Evolutionary conservation across 2,113 vertebrate genomes (phyloP).

Genomic region (Melanocharis versteri): DNA sequence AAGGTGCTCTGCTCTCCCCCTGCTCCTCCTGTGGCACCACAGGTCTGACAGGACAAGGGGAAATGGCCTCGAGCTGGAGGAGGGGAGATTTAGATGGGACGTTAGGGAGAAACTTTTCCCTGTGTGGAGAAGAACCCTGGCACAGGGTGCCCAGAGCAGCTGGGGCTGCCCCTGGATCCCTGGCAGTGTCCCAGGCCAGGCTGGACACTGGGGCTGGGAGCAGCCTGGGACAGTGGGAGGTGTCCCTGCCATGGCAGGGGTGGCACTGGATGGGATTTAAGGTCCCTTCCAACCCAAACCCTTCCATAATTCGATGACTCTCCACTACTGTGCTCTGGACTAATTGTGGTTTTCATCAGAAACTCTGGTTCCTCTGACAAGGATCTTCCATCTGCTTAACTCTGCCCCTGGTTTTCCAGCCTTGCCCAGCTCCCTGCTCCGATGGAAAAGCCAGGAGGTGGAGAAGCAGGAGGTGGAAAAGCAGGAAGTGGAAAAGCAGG

Average conservation of each 20-base stretch:
- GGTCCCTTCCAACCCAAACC: not conserved
- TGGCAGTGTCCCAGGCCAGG: not conserved
- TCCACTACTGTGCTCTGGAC: fast-evolving
- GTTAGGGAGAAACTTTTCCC: not conserved
- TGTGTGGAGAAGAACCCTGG: not conserved
- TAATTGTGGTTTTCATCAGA: not conserved
- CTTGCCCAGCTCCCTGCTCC: not conserved
- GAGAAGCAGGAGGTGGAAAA: too few species aligned
- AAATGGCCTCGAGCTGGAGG: not conserved
- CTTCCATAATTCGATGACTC: not conserved
- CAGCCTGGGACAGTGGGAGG: not conserved
- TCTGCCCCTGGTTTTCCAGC: not conserved
- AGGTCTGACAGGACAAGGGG: not conserved
- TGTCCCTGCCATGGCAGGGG: not conserved
- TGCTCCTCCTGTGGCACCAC: not conserved
- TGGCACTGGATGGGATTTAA: fast-evolving
- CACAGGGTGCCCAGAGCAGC: not conserved
- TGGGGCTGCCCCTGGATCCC: not conserved
- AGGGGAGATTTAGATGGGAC: not conserved
- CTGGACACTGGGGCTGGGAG: not conserved
- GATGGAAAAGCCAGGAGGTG: not conserved
- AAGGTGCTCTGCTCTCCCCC: fast-evolving
- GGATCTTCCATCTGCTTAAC: not conserved
- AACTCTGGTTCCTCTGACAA: not conserved
- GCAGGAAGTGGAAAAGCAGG: not conserved